Conservation (phyloP, 92 coral and sea anemone species). For the Muricea muricata region DNA sequence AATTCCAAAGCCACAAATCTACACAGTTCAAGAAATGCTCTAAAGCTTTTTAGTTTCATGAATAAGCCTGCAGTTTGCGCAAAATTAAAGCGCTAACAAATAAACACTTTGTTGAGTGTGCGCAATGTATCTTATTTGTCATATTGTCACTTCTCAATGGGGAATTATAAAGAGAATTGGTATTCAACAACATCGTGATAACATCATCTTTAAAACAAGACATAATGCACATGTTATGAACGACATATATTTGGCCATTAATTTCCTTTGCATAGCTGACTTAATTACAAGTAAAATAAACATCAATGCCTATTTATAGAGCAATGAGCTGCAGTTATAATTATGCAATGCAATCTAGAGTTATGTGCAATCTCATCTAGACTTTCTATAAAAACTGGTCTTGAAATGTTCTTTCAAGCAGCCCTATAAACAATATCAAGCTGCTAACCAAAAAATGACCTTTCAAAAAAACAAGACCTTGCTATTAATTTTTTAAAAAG, state of each 20-base stretch:
- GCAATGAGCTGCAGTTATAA: too few relatives aligned
- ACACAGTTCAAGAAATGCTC: background rate
- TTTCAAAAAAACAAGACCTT: too few relatives aligned
- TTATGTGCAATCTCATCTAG: too few relatives aligned
- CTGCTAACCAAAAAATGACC: too few relatives aligned
- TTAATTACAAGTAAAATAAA: background rate
- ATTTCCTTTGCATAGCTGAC: background rate
- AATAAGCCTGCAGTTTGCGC: background rate
- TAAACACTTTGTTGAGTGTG: background rate
- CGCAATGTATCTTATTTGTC: background rate
- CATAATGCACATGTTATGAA: background rate
- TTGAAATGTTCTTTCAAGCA: too few relatives aligned
- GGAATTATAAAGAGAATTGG: slow-evolving; percentile 24
- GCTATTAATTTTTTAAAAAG: too few relatives aligned
- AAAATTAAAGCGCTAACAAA: background rate
- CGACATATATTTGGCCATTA: background rate
- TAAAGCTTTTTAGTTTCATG: too few relatives aligned
- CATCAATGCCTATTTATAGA: too few relatives aligned
- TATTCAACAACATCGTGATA: slow-evolving; percentile 39
- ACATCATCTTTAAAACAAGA: slow-evolving; percentile 44
- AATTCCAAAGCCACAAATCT: background rate
- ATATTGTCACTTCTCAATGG: slow-evolving; percentile 16
- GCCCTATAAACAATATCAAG: too few relatives aligned
- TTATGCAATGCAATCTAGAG: too few relatives aligned
- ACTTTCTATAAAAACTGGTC: too few relatives aligned